Conservation (phyloP, 2,888 invertebrate genomes). For the Drosophila infuscata region DNA sequence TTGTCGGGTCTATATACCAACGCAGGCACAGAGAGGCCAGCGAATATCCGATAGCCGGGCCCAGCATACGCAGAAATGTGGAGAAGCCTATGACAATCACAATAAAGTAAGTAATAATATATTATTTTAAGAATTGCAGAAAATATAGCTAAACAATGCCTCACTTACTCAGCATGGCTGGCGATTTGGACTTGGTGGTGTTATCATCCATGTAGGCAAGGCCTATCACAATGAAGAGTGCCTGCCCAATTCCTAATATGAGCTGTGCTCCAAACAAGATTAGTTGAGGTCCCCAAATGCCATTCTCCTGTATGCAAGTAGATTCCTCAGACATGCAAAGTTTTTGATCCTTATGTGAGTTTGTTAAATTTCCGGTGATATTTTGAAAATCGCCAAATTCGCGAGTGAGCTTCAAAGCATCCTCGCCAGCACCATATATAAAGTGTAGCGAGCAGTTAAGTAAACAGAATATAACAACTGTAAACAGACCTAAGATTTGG, state of each 20-base stretch:
- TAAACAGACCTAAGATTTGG: slow-evolving; percentile 84
- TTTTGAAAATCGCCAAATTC: slow-evolving; percentile 86
- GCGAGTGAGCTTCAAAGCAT: slow-evolving; percentile 87
- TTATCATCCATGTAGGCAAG: slow-evolving; percentile 91
- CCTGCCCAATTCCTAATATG: slow-evolving; percentile 89
- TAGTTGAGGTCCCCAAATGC: slow-evolving; percentile 86
- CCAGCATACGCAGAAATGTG: slow-evolving; percentile 87
- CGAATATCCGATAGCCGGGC: slow-evolving; percentile 87
- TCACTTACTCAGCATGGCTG: slow-evolving; percentile 88
- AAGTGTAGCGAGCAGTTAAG: slow-evolving; percentile 89
- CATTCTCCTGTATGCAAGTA: slow-evolving; percentile 46
- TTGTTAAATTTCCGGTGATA: slow-evolving; percentile 77
- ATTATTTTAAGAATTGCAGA: not conserved
- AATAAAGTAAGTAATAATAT: not conserved
- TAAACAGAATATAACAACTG: slow-evolving; percentile 88
- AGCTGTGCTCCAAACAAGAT: slow-evolving; percentile 88
- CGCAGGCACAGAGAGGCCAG: slow-evolving; percentile 88
- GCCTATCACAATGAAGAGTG: slow-evolving; percentile 88
- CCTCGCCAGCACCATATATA: slow-evolving; percentile 89
- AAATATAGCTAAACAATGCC: not conserved
- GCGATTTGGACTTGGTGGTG: slow-evolving; percentile 89
- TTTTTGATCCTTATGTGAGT: slow-evolving; percentile 27
- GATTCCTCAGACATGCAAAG: slow-evolving; percentile 44
- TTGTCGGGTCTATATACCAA: slow-evolving; percentile 88
- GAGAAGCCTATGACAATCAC: slow-evolving; percentile 86